Base-by-base conservation (phyloP, 1,140 invertebrate species). In the Drosophila azteca region DNA sequence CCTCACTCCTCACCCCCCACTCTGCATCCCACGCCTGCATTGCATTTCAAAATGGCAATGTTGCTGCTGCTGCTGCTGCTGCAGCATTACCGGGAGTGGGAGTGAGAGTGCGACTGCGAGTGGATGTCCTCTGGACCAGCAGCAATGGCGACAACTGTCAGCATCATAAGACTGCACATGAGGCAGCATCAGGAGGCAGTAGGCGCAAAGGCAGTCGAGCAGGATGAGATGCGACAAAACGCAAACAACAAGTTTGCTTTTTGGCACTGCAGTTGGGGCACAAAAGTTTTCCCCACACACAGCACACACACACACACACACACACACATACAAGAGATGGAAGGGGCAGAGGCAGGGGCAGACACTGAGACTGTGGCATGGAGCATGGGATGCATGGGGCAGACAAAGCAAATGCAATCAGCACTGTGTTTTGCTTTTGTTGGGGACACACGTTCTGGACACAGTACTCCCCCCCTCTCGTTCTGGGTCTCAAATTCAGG, bases 71-170 rank as follows among this genome's bases (percentile, higher is more conserved):
- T 51, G 57, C 50, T 49, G 44, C 22, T 51, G 43, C 31, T 13
- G 46, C 20, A 31, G 13, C 31, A n/a, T 44, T 39, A 24, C 31
- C 35, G 15, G 46, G 68, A 62, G 45, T 51, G 35, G 48, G 41
- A 17, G 35, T 46, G 15, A 43, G 67, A 62, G 51, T 51, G 29
- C 6, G 29, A 31, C 6, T 1, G 7, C 6, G 6, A 31, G 6
- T 31, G 31, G 31, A 2, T 9, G 60, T 58, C 46, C 52, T 59
- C 60, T 41, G 55, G 53, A 57, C 62, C 53, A 76, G 57, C 70
- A 61, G 80, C 66, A 75, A 70, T 87, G 82, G 74, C 77, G 74
- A 74, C 78, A 87, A 85, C 82, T 75, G 83, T 71, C 83, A 87
- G 70, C 79, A 57, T 81, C 81, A 81, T 75, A 85, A 84, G 81